Evolutionary conservation across 2,888 invertebrate genomes (phyloP), one percentile per base, ranked within the genome.

Genomic region (Callosobruchus maculatus): DNA sequence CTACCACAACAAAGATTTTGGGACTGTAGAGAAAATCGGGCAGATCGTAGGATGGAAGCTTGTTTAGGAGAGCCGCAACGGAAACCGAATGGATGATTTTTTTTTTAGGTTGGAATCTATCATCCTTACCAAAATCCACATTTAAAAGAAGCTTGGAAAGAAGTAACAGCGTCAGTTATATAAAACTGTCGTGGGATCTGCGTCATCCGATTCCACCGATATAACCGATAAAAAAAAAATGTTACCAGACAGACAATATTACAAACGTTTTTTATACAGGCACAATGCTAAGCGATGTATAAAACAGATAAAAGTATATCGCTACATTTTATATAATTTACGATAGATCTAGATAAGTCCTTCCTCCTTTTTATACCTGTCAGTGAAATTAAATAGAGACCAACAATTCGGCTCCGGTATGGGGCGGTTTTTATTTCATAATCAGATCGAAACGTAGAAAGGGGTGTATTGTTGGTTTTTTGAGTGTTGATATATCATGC

Each of bases 361-460:
- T 80, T 78, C 77, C 79, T 80, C 79, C 78, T 78, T 81, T 79
- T 77, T 73, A 81, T 78, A 76, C 76, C 80, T 80, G 82, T 81
- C 82, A 81, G 75, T 73, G 74, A 76, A 81, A 82, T 81, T 82
- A 81, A 82, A 80, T 78, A 78, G 76, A 78, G 80, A 49, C 49
- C 49, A 49, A 49, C 49, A 13, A 49, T 49, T 49, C 13, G 9
- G 49, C 49, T 49, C 18, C 49, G 13, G 49, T 49, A 49, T 69
- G 68, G 71, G 7, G 73, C 75, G 73, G 74, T 76, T 75, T n/a
- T n/a, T 75, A 73, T 77, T 73, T 71, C 72, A 66, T 70, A 73
- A 76, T 76, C 77, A 73, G 73, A 75, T 77, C 70, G 69, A 20
- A 68, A 13, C 0, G 21, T 49, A 69, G 69, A 73, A 73, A 22